Percentiles rank a stretch among this genome's conserved stretches.
Conservation (phyloP, 2,113 vertebrate species). For the Cepphus grylle region DNA sequence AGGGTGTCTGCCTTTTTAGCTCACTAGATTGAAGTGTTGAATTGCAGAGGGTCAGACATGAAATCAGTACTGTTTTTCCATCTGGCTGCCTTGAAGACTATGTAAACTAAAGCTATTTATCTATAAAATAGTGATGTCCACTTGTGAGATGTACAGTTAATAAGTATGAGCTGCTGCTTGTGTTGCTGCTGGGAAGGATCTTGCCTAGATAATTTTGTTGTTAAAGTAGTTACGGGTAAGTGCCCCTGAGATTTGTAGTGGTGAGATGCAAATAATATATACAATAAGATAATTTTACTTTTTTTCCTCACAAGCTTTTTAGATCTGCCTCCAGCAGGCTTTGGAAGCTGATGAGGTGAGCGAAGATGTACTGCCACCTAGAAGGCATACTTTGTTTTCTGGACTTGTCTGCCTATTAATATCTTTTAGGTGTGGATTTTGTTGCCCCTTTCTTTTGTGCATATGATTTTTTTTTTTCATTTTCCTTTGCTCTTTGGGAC, state of each 20-base stretch:
- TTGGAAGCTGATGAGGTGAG: neutral
- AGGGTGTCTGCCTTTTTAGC: neutral
- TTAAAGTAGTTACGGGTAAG: neutral
- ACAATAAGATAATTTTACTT: neutral
- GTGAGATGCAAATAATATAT: neutral
- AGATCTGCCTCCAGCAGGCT: neutral
- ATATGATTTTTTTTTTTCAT: neutral
- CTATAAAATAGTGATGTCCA: neutral
- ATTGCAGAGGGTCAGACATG: neutral
- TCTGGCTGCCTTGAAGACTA: conserved; percentile 17
- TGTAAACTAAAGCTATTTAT: conserved; percentile 31
- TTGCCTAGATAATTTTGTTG: neutral
- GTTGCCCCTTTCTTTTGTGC: neutral
- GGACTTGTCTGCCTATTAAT: neutral
- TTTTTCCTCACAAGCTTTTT: neutral
- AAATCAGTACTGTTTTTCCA: conserved; percentile 37
- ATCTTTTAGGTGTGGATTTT: neutral
- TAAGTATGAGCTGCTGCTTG: neutral
- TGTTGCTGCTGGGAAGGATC: neutral
- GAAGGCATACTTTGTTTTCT: neutral
- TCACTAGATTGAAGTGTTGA: neutral
- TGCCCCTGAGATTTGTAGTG: neutral
- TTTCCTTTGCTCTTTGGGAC: neutral
- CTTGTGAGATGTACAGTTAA: neutral
- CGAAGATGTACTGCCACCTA: neutral